phyloP scores from a whole-genome alignment of 1,140 invertebrate species.

The Ooceraea biroi region DNA sequence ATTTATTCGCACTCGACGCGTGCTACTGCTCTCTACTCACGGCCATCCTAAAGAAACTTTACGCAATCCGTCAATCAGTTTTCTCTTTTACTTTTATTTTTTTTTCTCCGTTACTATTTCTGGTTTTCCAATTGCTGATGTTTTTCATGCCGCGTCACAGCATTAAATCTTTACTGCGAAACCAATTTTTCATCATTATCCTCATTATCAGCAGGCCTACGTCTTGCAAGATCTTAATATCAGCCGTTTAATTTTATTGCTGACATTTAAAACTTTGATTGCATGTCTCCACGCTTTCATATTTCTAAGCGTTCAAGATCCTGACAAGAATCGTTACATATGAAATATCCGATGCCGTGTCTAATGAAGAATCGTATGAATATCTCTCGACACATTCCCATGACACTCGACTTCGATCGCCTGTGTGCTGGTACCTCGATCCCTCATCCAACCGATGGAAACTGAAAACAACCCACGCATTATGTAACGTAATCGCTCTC shows the following conservation, averaged over 20 bases:
- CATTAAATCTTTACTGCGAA: neutral
- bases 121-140: conserved; percentile 5
- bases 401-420: conserved; percentile 5
- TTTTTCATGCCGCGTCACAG: neutral
- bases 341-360: conserved; percentile 16
- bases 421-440: neutral
- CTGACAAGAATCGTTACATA: neutral
- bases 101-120: neutral
- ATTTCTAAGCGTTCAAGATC: conserved; percentile 19
- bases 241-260: neutral
- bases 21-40: conserved; percentile 34
- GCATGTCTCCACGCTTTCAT: conserved; percentile 3
- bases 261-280: conserved; percentile 15
- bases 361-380: conserved; percentile 30
- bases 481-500: conserved; percentile 54
- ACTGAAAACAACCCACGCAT: conserved; percentile 34
- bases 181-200: neutral
- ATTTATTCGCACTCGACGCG: conserved; percentile 69
- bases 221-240: neutral
- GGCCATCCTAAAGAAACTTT: conserved; percentile 23
- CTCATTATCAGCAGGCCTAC: neutral
- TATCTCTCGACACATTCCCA: conserved; percentile 12
- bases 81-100: neutral
- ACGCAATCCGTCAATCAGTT: conserved; percentile 24
- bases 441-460: conserved; percentile 17